Conservation (phyloP, 2,113 vertebrate species). For the Pseudonaja textilis region DNA sequence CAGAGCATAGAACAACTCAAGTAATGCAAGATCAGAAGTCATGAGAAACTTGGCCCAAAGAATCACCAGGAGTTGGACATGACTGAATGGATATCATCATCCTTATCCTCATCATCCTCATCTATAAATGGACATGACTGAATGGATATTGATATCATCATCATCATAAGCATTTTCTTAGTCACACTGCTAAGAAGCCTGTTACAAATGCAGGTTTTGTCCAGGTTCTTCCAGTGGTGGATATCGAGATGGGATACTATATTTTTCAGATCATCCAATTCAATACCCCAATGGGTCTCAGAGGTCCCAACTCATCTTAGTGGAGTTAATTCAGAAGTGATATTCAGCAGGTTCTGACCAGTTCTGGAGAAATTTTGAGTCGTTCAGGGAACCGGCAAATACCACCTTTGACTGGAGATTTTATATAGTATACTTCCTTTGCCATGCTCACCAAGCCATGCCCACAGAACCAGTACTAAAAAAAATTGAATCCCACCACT, state of each 20-base stretch:
- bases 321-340: slow-evolving; percentile 25
- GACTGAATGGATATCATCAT: too few relatives aligned
- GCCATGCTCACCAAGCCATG: too few relatives aligned
- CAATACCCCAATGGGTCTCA: slow-evolving; percentile 37
- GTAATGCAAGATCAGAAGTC: background rate
- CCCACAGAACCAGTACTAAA: too few relatives aligned
- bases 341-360: too few relatives aligned
- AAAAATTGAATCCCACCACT: too few relatives aligned
- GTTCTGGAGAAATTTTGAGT: too few relatives aligned
- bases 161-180: slow-evolving; percentile 50
- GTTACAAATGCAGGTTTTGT: slow-evolving; percentile 31
- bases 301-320: slow-evolving; percentile 37
- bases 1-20: background rate
- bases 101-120: too few relatives aligned
- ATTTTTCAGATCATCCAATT: background rate
- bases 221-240: slow-evolving; percentile 11
- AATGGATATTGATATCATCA: background rate
- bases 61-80: background rate
- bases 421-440: too few relatives aligned
- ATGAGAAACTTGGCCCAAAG: background rate
- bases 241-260: slow-evolving; percentile 31
- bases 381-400: too few relatives aligned
- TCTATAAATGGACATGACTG: background rate
- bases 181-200: slow-evolving; percentile 38
- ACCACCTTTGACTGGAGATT: too few relatives aligned